These are phyloP conservation scores for Anodontia alba DNA, from an alignment of 2,888 invertebrate species.

Conservation along the genomic window DNA sequence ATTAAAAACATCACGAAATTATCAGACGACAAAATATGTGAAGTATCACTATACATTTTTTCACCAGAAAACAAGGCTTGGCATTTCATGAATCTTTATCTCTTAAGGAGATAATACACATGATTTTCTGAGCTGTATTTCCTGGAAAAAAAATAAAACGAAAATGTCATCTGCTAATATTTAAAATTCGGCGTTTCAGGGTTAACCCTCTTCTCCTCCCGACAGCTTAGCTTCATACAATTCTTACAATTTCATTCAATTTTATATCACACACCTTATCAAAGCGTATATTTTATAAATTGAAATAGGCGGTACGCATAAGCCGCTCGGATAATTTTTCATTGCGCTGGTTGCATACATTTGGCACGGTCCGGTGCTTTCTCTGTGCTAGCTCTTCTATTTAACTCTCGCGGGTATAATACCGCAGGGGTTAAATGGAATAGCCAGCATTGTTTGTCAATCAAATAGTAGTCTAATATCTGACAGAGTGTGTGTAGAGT, in stretches of 20 bases:
- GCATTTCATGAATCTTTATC: no score
- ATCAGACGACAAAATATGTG: no score
- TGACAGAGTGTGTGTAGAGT: constrained; percentile 8
- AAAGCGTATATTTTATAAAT: constrained; percentile 10
- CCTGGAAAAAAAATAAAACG: no score
- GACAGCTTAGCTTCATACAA: constrained; percentile 3
- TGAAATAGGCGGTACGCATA: constrained; percentile 10
- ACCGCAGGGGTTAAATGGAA: constrained; percentile 7
- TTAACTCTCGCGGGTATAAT: no score
- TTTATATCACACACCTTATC: constrained; percentile 9
- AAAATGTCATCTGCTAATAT: no score
- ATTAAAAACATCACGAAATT: no score
- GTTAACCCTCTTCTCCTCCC: not conserved
- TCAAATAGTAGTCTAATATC: constrained; percentile 4
- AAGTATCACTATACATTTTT: no score
- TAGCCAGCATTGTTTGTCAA: constrained; percentile 18
- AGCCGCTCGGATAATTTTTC: constrained; percentile 13
- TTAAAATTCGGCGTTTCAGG: no score
- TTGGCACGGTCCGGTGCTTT: constrained; percentile 20
- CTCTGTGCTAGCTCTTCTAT: no score
- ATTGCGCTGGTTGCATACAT: constrained; percentile 7
- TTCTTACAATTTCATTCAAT: constrained; percentile 5
- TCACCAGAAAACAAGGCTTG: no score
- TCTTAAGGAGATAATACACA: no score
- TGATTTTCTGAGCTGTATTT: no score